A percentile compares a stretch with the other conserved stretches of the same genome.
Evolutionary conservation across 2,797 vertebrate species (phyloP).

Genomic region (Notamacropus eugenii): DNA sequence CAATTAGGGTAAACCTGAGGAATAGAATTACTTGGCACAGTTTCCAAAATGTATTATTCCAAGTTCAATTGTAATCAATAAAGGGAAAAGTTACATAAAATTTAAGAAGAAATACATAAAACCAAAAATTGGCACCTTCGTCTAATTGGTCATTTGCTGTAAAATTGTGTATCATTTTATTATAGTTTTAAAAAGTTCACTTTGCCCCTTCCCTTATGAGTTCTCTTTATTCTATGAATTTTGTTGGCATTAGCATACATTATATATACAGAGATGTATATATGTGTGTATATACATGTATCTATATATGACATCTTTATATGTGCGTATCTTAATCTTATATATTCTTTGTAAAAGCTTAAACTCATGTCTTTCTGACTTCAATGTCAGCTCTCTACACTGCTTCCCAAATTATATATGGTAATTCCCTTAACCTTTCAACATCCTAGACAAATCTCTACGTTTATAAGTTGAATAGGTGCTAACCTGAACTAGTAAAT

Average conservation of each 20-base stretch:
- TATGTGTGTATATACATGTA: background rate
- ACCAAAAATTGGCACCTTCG: background rate
- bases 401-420: background rate
- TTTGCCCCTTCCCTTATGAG: background rate
- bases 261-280: background rate
- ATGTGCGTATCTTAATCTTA: background rate
- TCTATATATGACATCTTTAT: background rate
- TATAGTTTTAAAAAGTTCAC: background rate
- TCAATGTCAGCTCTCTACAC: background rate
- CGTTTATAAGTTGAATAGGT: background rate
- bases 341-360: background rate
- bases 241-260: background rate
- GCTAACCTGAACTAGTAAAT: background rate
- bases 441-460: background rate
- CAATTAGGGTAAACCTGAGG: background rate
- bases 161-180: background rate
- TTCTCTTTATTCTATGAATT: background rate
- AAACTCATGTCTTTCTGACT: background rate
- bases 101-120: background rate
- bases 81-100: background rate
- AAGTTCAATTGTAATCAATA: background rate
- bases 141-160: background rate
- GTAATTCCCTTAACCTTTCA: background rate
- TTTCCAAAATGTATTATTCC: background rate
- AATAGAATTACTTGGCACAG: background rate